Evolutionary conservation across 2,797 vertebrate species (phyloP).

Genomic region (Chaunax sp.): DNA sequence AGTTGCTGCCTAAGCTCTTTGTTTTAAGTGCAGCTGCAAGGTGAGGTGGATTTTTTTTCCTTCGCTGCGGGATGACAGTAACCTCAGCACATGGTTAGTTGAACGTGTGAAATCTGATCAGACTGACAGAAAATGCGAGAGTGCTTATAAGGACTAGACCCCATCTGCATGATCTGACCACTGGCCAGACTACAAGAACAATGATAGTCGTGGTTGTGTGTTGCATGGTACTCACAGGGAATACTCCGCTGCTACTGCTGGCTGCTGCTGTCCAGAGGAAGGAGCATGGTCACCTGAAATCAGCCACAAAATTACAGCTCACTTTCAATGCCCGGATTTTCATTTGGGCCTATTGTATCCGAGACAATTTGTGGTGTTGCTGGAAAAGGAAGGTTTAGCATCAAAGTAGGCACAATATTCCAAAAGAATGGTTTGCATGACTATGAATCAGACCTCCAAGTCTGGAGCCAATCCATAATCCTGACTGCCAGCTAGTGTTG

Average conservation of each 20-base stretch:
- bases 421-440: constrained; percentile 28
- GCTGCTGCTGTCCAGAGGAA: constrained; percentile 41
- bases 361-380: constrained; percentile 44
- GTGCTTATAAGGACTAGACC: constrained; percentile 22
- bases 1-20: constrained; percentile 71
- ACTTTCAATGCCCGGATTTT: constrained; percentile 21
- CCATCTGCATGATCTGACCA: constrained; percentile 46
- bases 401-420: constrained; percentile 47
- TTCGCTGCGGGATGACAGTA: neutral
- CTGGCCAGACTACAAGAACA: constrained; percentile 51
- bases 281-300: constrained; percentile 55
- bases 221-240: constrained; percentile 58
- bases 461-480: constrained; percentile 1
- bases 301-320: constrained; percentile 54
- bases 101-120: constrained; percentile 62
- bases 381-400: constrained; percentile 36
- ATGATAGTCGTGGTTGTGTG: constrained; percentile 46
- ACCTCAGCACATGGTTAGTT: constrained; percentile 51
- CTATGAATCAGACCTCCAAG: constrained; percentile 32
- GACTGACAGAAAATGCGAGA: constrained; percentile 25
- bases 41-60: constrained; percentile 44
- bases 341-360: constrained; percentile 51
- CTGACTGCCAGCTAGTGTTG: neutral
- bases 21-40: constrained; percentile 61
- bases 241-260: constrained; percentile 19